These are phyloP conservation scores for Neodiprion pinetum DNA, from an alignment of 1,140 invertebrate species.

Conservation along the genomic window DNA sequence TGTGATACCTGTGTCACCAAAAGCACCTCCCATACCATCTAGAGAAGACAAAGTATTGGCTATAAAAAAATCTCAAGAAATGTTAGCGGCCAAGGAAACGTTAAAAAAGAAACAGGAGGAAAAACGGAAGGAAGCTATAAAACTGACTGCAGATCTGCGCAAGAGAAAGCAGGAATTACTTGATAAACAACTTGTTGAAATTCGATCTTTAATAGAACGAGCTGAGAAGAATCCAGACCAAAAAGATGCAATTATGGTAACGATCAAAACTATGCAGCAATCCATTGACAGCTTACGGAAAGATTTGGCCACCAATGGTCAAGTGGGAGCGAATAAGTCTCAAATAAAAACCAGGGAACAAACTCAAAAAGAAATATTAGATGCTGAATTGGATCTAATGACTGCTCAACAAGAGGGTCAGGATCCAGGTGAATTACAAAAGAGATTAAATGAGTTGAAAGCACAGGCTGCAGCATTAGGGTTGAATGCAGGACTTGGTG, in stretches of 20 bases:
- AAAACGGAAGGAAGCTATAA: constrained; percentile 72
- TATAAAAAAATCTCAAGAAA: constrained; percentile 71
- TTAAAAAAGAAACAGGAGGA: constrained; percentile 72
- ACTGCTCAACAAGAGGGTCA: constrained; percentile 82
- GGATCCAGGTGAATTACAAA: constrained; percentile 76
- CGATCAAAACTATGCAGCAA: constrained; percentile 78
- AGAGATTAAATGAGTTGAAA: constrained; percentile 73
- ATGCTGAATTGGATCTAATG: constrained; percentile 88
- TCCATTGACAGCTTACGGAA: constrained; percentile 79
- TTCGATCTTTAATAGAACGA: constrained; percentile 76
- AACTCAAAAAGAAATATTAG: constrained; percentile 83
- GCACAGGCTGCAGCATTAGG: constrained; percentile 65
- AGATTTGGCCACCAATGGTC: constrained; percentile 65
- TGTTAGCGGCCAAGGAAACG: constrained; percentile 67
- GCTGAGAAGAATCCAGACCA: constrained; percentile 77
- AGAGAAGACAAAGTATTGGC: constrained; percentile 61
- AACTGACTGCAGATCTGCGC: constrained; percentile 75
- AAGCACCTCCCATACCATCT: constrained; percentile 28
- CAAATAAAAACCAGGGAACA: constrained; percentile 68
- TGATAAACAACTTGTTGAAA: constrained; percentile 79
- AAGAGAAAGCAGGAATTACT: constrained; percentile 80
- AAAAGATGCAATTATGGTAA: constrained; percentile 71
- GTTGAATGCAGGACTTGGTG: constrained; percentile 41
- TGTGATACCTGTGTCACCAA: constrained; percentile 29
- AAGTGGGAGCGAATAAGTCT: constrained; percentile 43